Evolutionary conservation across 2,113 vertebrate species (phyloP), one percentile per base, ranked within the genome.

Genomic region (Hippocampus comes): DNA sequence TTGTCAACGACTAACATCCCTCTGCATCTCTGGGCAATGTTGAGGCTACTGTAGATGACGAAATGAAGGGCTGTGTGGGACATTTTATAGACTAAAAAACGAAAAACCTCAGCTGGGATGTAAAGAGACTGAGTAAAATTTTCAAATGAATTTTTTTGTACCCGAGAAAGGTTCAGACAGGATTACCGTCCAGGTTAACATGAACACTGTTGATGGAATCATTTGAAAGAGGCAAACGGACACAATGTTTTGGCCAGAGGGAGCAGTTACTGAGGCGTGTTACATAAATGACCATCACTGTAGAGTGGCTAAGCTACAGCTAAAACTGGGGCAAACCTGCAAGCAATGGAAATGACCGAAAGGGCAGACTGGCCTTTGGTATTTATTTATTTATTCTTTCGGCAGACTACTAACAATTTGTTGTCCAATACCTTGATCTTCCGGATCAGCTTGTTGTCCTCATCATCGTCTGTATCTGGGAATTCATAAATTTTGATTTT

Each of bases 401-500:
- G 9, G 18, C 61, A 21, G 34, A 42, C 1, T 41, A 38, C 20
- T 11, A 64, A n/a, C 63, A 27, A 15, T 48, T 48, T 48, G n/a
- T 48, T 11, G 57, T 59, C 21, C 27, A 0, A 67, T 84, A 93
- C 93, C 93, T 93, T 93, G 79, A 93, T 92, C 81, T 93, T 94
- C 27, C 91, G 83, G 66, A 92, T 89, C 63, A 93, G 87, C 74
- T 93, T 94, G 84, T 89, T 91, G 84, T 92, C 93, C 64, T 94
- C 93, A 7, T 93, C 91, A 1, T 94, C 92, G 79, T 92, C 92
- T 1, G 87, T 89, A 85, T 93, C 92, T 1, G 93, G 93, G 80
- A 94, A 94, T 72, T 94, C 92, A 12, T 94, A 94, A 56, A 93
- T 94, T 79, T 93, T 92, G 25, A 94, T 93, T 77, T 93, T 93